These are phyloP conservation scores for Hippoglossus hippoglossus DNA, from an alignment of 2,797 vertebrate species.

Conservation along the genomic window DNA sequence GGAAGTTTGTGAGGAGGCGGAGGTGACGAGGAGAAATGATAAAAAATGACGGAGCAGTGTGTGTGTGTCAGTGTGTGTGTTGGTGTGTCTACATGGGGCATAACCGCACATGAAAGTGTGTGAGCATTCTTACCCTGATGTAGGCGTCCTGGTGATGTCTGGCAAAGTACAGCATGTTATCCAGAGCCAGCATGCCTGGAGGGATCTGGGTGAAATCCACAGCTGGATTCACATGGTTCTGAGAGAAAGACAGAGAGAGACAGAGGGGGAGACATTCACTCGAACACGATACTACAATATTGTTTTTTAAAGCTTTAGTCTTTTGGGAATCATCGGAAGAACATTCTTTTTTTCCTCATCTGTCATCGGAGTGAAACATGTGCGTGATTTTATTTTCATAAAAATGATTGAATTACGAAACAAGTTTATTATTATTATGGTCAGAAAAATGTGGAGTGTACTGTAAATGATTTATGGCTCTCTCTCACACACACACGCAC, in stretches of 20 bases:
- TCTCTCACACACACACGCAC: background rate
- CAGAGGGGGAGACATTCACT: constrained; percentile 21
- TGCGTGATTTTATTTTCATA: background rate
- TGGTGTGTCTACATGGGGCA: constrained; percentile 10
- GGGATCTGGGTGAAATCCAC: constrained; percentile 99
- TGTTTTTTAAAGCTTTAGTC: constrained; percentile 19
- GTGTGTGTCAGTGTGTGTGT: constrained; percentile 19
- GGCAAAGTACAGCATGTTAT: constrained; percentile 98
- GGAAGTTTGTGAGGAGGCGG: constrained; percentile 7
- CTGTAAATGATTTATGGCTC: too few relatives aligned
- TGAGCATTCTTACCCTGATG: constrained; percentile 89
- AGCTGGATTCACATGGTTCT: constrained; percentile 99
- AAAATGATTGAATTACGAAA: background rate
- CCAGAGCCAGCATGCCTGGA: constrained; percentile 97
- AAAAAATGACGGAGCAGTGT: constrained; percentile 14
- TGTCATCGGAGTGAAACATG: background rate
- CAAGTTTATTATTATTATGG: background rate
- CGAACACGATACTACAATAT: background rate
- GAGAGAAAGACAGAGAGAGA: constrained; percentile 49
- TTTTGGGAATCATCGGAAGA: constrained; percentile 5
- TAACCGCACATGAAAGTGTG: constrained; percentile 1
- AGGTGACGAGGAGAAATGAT: constrained; percentile 1
- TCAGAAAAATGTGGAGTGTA: background rate
- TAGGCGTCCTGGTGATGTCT: constrained; percentile 96
- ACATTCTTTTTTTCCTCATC: background rate